These are phyloP conservation scores for Esox lucius DNA, from an alignment of 2,797 vertebrate genomes.

Conservation along the genomic window DNA sequence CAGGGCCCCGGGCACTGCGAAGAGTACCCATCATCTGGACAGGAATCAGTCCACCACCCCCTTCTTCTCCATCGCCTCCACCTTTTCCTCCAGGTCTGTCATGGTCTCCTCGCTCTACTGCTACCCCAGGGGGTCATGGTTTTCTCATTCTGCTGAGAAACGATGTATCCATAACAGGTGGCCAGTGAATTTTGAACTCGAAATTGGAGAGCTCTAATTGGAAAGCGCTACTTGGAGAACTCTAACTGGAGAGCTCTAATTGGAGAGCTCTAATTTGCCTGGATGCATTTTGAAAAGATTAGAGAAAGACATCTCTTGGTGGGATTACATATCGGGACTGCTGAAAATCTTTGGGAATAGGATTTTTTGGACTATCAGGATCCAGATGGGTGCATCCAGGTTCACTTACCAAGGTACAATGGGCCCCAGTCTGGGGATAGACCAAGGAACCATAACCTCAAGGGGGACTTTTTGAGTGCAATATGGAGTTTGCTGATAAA, in stretches of 20 bases:
- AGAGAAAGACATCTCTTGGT: no score
- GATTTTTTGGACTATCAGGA: no score
- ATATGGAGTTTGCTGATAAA: conserved; percentile 35
- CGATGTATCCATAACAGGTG: background rate
- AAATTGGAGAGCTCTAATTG: conserved; percentile 21
- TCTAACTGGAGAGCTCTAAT: conserved; percentile 10
- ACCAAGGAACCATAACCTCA: conserved; percentile 26
- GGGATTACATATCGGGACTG: background rate
- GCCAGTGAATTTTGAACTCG: background rate
- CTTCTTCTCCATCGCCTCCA: conserved; percentile 15
- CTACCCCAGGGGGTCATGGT: conserved; percentile 63
- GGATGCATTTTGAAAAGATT: no score
- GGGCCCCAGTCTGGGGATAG: conserved; percentile 34
- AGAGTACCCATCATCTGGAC: conserved; percentile 69
- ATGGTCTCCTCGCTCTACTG: conserved; percentile 38
- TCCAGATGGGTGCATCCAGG: conserved; percentile 42
- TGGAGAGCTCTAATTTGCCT: background rate
- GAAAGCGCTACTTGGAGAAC: background rate
- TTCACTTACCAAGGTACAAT: conserved; percentile 15
- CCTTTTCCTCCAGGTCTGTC: conserved; percentile 10
- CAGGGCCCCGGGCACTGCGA: conserved; percentile 81
- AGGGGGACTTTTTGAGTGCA: conserved; percentile 30
- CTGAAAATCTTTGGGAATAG: background rate
- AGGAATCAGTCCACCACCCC: conserved; percentile 34
- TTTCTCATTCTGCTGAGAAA: conserved; percentile 68